phyloP scores from a whole-genome alignment of 2,797 vertebrate genomes.

The Lycodopsis pacificus region DNA sequence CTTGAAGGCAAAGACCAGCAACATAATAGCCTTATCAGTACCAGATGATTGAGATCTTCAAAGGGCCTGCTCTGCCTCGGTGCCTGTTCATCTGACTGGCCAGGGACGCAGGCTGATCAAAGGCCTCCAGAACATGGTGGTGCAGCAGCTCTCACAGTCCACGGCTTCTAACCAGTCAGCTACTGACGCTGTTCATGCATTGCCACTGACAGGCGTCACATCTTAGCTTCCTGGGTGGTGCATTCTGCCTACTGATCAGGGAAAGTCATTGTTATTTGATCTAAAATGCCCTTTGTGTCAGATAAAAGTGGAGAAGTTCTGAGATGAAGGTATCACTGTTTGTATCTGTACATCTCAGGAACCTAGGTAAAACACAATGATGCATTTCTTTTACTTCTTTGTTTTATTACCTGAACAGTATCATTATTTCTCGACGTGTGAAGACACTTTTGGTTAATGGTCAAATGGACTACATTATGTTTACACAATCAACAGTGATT shows the following conservation, averaged over 20 bases:
- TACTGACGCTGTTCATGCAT: constrained; percentile 46
- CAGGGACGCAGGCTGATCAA: constrained; percentile 77
- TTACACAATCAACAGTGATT: constrained; percentile 34
- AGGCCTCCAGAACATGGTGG: constrained; percentile 71
- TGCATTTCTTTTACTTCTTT: neutral
- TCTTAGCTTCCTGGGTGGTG: constrained; percentile 64
- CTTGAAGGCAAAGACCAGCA: constrained; percentile 80
- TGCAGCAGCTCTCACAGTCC: constrained; percentile 60
- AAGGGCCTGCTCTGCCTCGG: constrained; percentile 76
- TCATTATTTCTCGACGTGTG: neutral
- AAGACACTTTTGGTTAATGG: neutral
- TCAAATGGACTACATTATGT: constrained; percentile 21
- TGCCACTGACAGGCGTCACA: constrained; percentile 73
- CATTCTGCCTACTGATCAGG: constrained; percentile 69
- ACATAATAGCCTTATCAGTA: constrained; percentile 83
- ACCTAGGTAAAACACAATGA: neutral
- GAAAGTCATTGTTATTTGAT: constrained; percentile 56
- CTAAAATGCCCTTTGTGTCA: constrained; percentile 65
- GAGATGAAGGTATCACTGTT: constrained; percentile 24
- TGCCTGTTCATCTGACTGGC: constrained; percentile 72
- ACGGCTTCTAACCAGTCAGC: constrained; percentile 52
- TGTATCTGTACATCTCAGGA: constrained; percentile 24
- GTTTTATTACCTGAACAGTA: neutral
- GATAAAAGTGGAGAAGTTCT: constrained; percentile 50
- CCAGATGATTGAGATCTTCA: constrained; percentile 84